Evolutionary conservation across 2,113 vertebrate genomes (phyloP), one percentile per base, ranked within the genome.

Genomic region (Cisticola juncidis): DNA sequence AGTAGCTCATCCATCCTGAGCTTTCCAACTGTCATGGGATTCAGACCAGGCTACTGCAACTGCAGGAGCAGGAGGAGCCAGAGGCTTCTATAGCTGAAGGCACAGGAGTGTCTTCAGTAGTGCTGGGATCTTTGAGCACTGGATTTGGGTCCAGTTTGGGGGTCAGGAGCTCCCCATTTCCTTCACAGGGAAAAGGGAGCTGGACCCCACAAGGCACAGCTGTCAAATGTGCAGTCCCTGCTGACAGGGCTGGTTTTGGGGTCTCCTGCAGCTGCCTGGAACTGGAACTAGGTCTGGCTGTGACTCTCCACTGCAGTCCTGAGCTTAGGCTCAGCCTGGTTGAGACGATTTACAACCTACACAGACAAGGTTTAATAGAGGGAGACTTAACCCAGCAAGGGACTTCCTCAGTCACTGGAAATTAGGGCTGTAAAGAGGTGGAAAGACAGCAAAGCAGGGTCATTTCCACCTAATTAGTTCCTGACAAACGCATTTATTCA

Each of bases 1-100:
- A 81, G 81, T 17, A 90, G 47, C 53, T 94, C 90, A 93, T 96
- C 65, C 71, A 84, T 90, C 92, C 38, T 56, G 57, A 81, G 74
- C 86, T 90, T 94, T 77, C 54, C 64, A 88, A 2, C 29, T 91
- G 81, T 66, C 92, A 88, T 12, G 38, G 53, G 77, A 84, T 53
- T 79, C 71, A 87, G n/a, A 36, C 14, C 10, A 2, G 60, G 16
- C 50, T 65, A 5, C 40, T 80, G 86, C 31, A 91, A 21, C 16
- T 42, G n/a, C 15, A 70, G 24, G 24, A 79, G 38, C 2, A 51
- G 40, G n/a, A 83, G n/a, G 44, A 94, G 22, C 9, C 31, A 24
- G 50, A 54, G 4, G 2, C 45, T 31, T 92, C 42, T 56, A 1
- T 6, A 42, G 33, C 18, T 88, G 51, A 69, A 51, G 62, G 21